Evolutionary conservation across 2,888 invertebrate genomes (phyloP), one percentile per base, ranked within the genome.

Genomic region (Melolontha melolontha): DNA sequence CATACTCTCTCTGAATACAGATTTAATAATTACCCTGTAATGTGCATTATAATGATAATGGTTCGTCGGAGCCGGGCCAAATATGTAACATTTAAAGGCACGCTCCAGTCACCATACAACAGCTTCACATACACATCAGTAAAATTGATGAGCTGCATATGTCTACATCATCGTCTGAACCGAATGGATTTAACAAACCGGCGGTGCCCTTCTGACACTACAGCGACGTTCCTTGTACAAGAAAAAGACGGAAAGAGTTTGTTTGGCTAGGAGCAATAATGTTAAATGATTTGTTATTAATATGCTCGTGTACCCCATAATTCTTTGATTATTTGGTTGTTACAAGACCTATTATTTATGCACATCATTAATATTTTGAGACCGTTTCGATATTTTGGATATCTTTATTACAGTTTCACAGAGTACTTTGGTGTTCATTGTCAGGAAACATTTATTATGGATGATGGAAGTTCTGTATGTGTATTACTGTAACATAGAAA

Each of bases 11-110:
- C 69, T 68, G 66, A 66, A 52, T 63, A 67, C 34, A 75, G 78
- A 79, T 80, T 80, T 79, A 78, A 80, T 81, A 81, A 81, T 81
- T 81, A 81, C 79, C 79, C 78, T 78, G 79, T 81, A 81, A 81
- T 80, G 73, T 76, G 75, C 73, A 78, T 81, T 81, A 79, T 81
- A 74, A 81, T 80, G 80, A 76, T 79, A 62, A 67, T 52, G 34
- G 49, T 62, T 4, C 34, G 34, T 22, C 16, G 49, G 29, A 62
- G 47, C 34, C 47, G 59, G 59, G 59, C 57, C 50, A 66, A 59
- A 66, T 66, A 59, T 66, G 66, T 66, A 64, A 54, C 64, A 50
- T 68, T 68, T 68, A 55, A 27, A 50, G 55, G 67, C 64, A 68
- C 67, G 55, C 67, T 68, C 55, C 69, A 62, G 52, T 55, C 68